Evolutionary conservation across 2,113 vertebrate genomes (phyloP).

Genomic region (Corythaeola cristata): DNA sequence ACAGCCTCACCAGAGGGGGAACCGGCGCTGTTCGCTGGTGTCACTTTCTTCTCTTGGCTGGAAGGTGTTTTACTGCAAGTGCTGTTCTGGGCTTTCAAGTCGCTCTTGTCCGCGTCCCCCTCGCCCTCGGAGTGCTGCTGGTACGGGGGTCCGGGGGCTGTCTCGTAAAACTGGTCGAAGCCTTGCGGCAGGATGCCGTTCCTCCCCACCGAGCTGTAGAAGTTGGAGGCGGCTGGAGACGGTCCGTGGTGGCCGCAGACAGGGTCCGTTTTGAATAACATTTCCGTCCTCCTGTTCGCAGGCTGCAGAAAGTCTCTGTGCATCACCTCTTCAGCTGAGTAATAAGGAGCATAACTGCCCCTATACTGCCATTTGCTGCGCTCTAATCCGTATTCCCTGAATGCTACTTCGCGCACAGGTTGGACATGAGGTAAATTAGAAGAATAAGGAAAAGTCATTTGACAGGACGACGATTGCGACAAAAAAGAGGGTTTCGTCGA

Average conservation of each 20-base stretch:
- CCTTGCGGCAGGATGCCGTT: constrained; percentile 96
- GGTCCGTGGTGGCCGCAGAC: constrained; percentile 84
- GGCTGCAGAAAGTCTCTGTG: constrained; percentile 83
- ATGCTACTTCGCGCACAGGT: constrained; percentile 95
- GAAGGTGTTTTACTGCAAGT: constrained; percentile 79
- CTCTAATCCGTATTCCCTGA: constrained; percentile 97
- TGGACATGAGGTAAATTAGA: constrained; percentile 94
- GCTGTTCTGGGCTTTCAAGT: constrained; percentile 75
- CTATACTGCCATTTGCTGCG: constrained; percentile 94
- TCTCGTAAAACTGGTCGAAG: constrained; percentile 97
- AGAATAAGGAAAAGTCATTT: constrained; percentile 96
- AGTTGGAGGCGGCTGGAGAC: constrained; percentile 80
- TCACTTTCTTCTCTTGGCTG: constrained; percentile 80
- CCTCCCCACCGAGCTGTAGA: constrained; percentile 89
- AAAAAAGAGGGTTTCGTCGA: constrained; percentile 94
- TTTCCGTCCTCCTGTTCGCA: constrained; percentile 87
- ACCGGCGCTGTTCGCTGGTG: constrained; percentile 79
- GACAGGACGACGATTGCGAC: constrained; percentile 93
- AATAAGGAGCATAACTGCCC: constrained; percentile 92
- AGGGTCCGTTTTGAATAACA: constrained; percentile 90
- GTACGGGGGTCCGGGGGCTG: constrained; percentile 71
- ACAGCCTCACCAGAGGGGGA: constrained; percentile 87
- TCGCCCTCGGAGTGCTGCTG: constrained; percentile 72
- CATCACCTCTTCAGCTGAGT: constrained; percentile 90
- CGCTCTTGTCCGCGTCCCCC: constrained; percentile 80